Conservation (phyloP, 2,888 invertebrate species). For the Keiferia lycopersicella region DNA sequence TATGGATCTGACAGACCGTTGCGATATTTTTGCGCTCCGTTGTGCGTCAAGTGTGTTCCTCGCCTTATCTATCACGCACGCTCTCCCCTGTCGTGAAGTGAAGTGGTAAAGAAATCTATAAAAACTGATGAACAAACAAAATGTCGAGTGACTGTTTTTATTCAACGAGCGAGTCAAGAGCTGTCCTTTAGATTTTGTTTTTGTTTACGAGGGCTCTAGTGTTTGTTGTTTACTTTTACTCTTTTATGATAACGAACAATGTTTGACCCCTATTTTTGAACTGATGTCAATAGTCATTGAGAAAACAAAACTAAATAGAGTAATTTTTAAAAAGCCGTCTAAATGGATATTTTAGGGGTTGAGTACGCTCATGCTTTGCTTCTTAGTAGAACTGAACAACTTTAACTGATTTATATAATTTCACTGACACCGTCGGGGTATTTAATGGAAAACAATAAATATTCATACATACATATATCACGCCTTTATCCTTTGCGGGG, state of each 20-base stretch:
- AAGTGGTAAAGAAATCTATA: too few species aligned
- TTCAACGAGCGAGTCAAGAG: slow-evolving; percentile 31
- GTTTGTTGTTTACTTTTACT: slow-evolving; percentile 29
- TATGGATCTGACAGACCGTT: too few species aligned
- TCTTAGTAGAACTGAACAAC: neutral
- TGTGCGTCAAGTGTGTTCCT: too few species aligned
- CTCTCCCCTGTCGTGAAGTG: too few species aligned
- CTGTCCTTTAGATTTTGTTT: slow-evolving; percentile 28
- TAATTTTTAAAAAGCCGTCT: too few species aligned
- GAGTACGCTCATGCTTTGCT: neutral
- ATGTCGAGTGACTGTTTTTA: slow-evolving; percentile 37
- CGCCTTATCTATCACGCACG: too few species aligned
- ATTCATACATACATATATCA: too few species aligned
- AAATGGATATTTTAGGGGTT: too few species aligned
- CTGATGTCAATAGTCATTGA: slow-evolving; percentile 10
- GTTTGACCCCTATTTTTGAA: slow-evolving; percentile 4
- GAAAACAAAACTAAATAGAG: neutral
- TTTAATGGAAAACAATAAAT: too few species aligned
- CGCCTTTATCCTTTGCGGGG: too few species aligned
- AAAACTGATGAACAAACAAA: slow-evolving; percentile 31
- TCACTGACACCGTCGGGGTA: too few species aligned
- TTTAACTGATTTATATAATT: neutral
- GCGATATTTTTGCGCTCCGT: too few species aligned
- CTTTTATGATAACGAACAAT: neutral
- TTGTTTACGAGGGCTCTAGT: slow-evolving; percentile 27